phyloP scores from a whole-genome alignment of 1,140 invertebrate species.

The Conus betulinus region DNA sequence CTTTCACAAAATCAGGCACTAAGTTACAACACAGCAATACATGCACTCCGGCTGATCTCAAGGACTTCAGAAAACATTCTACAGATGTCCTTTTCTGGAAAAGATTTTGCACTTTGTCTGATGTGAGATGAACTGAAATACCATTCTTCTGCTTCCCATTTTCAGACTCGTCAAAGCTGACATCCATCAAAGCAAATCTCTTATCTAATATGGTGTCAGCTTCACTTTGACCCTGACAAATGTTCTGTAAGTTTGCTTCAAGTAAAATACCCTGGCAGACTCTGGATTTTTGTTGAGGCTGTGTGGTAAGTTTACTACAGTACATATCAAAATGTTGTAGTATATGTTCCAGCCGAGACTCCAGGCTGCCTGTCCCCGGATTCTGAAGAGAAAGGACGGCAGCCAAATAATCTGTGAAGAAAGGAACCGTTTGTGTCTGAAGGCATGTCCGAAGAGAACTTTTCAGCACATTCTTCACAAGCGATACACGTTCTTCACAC shows the following conservation, averaged over 20 bases:
- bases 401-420: conserved; percentile 18
- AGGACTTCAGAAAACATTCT: background rate
- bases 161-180: background rate
- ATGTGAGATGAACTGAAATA: background rate
- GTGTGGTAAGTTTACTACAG: background rate
- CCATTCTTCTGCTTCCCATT: background rate
- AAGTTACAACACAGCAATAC: conserved; percentile 33
- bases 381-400: conserved; percentile 2
- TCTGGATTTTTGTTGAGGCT: background rate
- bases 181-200: background rate
- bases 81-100: background rate
- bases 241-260: background rate
- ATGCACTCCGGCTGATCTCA: conserved; percentile 5
- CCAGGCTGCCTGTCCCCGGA: too few species aligned
- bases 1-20: conserved; percentile 23
- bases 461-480: background rate
- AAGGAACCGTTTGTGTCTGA: background rate
- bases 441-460: conserved; percentile 10
- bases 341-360: background rate
- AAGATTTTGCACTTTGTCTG: background rate
- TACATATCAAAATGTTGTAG: conserved; percentile 22
- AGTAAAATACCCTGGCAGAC: conserved; percentile 17
- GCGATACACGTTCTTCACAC: background rate
- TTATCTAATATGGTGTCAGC: background rate
- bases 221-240: background rate